Evolutionary conservation across 2,113 vertebrate species (phyloP).

Genomic region (Myxocyprinus asiaticus): DNA sequence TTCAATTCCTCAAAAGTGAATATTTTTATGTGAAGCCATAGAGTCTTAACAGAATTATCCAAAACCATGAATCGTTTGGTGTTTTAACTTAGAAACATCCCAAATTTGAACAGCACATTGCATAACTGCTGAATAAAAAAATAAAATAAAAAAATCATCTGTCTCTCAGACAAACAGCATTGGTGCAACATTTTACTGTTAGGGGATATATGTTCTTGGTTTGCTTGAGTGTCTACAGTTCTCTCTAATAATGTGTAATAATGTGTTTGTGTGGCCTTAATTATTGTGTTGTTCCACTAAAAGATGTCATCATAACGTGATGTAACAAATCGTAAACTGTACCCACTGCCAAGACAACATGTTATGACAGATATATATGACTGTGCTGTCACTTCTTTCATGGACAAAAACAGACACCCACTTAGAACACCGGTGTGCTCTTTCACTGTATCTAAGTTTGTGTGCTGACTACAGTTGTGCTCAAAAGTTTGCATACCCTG

Average conservation of each 20-base stretch:
- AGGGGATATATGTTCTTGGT: too few species aligned
- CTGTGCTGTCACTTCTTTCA: conserved; percentile 1
- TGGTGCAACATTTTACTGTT: too few species aligned
- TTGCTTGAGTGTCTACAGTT: too few species aligned
- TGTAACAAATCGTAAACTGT: background rate
- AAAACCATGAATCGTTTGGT: background rate
- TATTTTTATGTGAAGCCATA: background rate
- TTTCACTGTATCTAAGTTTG: conserved; percentile 27
- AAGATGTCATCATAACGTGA: background rate
- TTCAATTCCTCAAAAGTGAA: background rate
- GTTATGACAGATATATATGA: conserved; percentile 26
- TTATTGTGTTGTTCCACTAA: background rate
- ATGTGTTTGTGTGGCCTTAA: background rate
- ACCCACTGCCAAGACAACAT: conserved; percentile 6
- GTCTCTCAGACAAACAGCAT: too few species aligned
- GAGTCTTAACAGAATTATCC: background rate
- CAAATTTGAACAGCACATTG: too few species aligned
- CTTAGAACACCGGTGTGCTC: conserved; percentile 4
- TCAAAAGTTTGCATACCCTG: too few species aligned
- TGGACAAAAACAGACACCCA: conserved; percentile 44
- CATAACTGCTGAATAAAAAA: too few species aligned
- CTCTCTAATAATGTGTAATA: background rate
- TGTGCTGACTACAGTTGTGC: conserved; percentile 28
- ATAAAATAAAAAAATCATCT: too few species aligned
- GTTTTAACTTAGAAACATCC: background rate